A percentile compares a stretch with the other conserved stretches of the same genome.
These are phyloP conservation scores for Trematomus loennbergii DNA, from an alignment of 2,113 vertebrate species.

Conservation along the genomic window DNA sequence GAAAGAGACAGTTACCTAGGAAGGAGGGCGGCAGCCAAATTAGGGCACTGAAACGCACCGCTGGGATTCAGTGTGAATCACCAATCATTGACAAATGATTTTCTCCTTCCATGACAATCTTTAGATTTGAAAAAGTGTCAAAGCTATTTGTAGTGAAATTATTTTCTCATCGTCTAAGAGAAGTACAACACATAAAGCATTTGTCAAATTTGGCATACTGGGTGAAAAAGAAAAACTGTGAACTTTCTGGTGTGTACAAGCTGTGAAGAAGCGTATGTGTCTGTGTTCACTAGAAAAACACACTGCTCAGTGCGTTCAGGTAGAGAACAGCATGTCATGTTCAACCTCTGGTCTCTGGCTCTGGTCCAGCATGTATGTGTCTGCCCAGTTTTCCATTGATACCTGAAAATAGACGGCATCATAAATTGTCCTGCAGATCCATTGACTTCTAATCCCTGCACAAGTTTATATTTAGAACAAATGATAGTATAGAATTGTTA, in stretches of 20 bases:
- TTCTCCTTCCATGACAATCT: conserved; percentile 2
- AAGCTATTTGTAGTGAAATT: background rate
- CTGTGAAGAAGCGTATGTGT: background rate
- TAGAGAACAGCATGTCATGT: conserved; percentile 19
- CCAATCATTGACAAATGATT: conserved; percentile 27
- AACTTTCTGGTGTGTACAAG: background rate
- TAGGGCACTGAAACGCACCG: conserved; percentile 29
- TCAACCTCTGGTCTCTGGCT: conserved; percentile 38
- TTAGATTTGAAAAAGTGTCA: background rate
- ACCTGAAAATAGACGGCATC: conserved; percentile 1
- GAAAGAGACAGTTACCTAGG: conserved; percentile 64
- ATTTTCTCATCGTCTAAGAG: background rate
- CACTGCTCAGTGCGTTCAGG: background rate
- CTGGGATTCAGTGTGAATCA: conserved; percentile 32
- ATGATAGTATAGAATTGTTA: background rate
- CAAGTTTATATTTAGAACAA: background rate
- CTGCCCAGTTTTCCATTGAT: conserved; percentile 5
- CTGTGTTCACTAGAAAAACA: background rate
- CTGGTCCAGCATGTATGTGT: conserved; percentile 9
- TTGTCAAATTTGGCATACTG: conserved; percentile 2
- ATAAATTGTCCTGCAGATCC: background rate
- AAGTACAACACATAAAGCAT: background rate
- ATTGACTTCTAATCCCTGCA: background rate
- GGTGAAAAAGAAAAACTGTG: background rate
- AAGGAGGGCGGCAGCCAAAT: conserved; percentile 44